Conservation (phyloP, 2,888 invertebrate genomes). For the Limenitis camilla region DNA sequence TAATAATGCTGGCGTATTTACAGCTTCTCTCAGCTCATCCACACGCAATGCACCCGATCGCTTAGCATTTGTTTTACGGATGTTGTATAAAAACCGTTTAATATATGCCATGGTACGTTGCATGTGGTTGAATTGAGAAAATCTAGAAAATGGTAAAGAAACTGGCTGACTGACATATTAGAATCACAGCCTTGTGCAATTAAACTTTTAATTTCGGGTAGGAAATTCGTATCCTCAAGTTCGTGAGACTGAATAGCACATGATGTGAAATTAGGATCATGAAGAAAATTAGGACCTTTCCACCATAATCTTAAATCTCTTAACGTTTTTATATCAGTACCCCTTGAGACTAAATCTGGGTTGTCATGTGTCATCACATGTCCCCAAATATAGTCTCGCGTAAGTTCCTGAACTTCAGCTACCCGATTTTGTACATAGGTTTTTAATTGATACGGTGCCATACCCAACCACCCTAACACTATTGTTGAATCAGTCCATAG, state of each 20-base stretch:
- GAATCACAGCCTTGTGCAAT: background rate
- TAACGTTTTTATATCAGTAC: background rate
- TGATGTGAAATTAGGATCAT: background rate
- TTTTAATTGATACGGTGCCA: too few species aligned
- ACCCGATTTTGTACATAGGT: background rate
- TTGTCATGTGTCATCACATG: background rate
- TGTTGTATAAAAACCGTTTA: slow-evolving; percentile 12
- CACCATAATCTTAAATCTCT: background rate
- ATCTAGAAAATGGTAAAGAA: slow-evolving; percentile 11
- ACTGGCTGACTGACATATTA: background rate
- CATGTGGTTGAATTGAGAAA: slow-evolving; percentile 13
- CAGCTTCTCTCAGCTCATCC: slow-evolving; percentile 6
- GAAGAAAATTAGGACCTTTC: background rate
- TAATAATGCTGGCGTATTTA: background rate
- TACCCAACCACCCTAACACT: too few species aligned
- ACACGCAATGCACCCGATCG: slow-evolving; percentile 9
- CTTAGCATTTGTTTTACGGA: background rate
- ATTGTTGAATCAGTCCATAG: too few species aligned
- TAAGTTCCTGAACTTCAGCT: background rate
- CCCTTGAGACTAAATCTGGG: background rate
- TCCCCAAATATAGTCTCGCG: background rate
- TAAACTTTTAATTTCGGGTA: background rate
- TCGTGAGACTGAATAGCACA: background rate
- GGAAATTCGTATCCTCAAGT: background rate
- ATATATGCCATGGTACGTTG: slow-evolving; percentile 11